Evolutionary conservation across 2,113 vertebrate species (phyloP).

Genomic region (Perognathus longimembris): DNA sequence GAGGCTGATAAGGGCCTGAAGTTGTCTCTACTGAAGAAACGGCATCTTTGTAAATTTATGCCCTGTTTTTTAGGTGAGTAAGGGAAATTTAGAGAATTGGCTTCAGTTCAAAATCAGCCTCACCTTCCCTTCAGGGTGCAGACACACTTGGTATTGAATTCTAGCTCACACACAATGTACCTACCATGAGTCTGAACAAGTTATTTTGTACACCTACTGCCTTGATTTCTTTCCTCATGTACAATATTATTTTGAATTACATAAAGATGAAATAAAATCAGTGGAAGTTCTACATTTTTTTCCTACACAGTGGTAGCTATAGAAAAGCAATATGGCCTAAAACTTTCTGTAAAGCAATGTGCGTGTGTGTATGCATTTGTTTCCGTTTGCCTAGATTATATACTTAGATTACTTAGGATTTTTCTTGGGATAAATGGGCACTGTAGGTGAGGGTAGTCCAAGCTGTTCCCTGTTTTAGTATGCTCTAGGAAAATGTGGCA

Average conservation of each 20-base stretch:
- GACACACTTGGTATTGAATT: not conserved
- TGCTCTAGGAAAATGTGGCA: not conserved
- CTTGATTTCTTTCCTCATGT: not conserved
- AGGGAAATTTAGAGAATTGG: not conserved
- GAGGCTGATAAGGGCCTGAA: not conserved
- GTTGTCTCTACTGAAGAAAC: not conserved
- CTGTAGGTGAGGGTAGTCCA: not conserved
- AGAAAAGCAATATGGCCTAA: not conserved
- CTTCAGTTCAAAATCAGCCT: not conserved
- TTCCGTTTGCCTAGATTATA: not conserved
- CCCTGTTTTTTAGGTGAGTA: too few relatives aligned
- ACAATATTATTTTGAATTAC: not conserved
- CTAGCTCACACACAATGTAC: not conserved
- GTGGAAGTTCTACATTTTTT: not conserved
- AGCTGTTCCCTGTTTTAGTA: not conserved
- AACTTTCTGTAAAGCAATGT: not conserved
- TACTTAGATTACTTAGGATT: not conserved
- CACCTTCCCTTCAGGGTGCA: not conserved
- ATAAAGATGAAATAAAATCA: not conserved
- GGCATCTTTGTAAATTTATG: not conserved
- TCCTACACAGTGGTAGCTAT: not conserved
- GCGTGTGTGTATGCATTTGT: too few relatives aligned
- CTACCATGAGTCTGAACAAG: not conserved
- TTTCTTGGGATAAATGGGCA: not conserved
- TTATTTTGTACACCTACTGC: not conserved